Base-by-base conservation (phyloP, 2,113 vertebrate species). In the Myotis brandtii region DNA sequence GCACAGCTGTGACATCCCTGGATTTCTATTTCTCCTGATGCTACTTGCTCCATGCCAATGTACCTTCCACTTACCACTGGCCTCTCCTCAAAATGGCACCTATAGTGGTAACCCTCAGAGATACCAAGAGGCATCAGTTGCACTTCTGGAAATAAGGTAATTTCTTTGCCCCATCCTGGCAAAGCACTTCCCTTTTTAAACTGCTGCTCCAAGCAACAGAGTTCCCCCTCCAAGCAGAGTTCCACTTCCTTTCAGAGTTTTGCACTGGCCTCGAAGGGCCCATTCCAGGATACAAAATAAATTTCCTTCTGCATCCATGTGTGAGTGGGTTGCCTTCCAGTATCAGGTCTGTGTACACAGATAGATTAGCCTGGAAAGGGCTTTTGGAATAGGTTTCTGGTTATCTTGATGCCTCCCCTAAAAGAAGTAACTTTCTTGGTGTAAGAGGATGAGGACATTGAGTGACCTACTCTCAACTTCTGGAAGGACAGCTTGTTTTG, bases 211-310 rank as follows among this genome's bases (percentile, higher is more conserved):
- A 64, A 83, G 27, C 37, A 83, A 27, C 80, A 64, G 25, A 82
- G 56, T 83, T 92, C 91, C 91, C 66, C 66, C 89, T 92, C 89
- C 85, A 97, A 86, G 95, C 92, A 97, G 87, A 97, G 80, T 92
- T 85, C 86, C 93, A 82, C 82, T 86, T 95, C 69, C 81, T 85
- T 89, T 85, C 62, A 97, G 95, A 93, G 95, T 96, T 97, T 92
- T 97, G 82, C 94, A 92, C 46, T 93, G 34, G 92, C 64, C 0
- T 97, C 76, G 92, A 91, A 97, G 95, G 83, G 91, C 89, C 87
- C 94, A 96, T 97, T 96, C 91, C 94, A 80, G 59, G 93, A 89
- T 89, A 93, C 81, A 97, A 95, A 97, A 94, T 96, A 95, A 97
- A 97, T 95, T 95, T 91, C 94, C 94, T 88, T 96, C 97, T 95